Evolutionary conservation across 2,797 vertebrate species (phyloP).

Genomic region (Sebastes hubbsi): DNA sequence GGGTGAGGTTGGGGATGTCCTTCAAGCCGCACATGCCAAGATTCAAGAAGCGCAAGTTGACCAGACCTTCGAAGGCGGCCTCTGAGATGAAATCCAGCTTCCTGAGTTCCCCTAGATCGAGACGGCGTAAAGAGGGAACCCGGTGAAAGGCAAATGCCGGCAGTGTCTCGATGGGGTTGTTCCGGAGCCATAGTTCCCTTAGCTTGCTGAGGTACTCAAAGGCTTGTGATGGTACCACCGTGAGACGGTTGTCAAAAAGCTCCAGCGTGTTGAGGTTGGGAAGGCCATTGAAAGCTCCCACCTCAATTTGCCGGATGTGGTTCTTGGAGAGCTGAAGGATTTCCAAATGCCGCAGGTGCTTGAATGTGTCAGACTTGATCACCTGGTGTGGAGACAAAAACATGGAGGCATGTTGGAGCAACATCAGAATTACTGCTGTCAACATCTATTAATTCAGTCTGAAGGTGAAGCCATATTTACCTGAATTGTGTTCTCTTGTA

Average conservation of each 20-base stretch:
- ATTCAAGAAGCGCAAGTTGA: constrained; percentile 95
- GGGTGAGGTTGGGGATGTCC: constrained; percentile 95
- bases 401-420: constrained; percentile 32
- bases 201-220: constrained; percentile 98
- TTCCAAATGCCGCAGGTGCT: constrained; percentile 95
- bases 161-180: constrained; percentile 98
- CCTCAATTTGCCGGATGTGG: constrained; percentile 94
- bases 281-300: constrained; percentile 96
- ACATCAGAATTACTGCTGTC: constrained; percentile 36
- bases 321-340: constrained; percentile 98
- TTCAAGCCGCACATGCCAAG: constrained; percentile 97
- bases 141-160: constrained; percentile 96
- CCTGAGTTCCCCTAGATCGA: constrained; percentile 95
- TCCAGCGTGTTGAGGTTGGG: constrained; percentile 97
- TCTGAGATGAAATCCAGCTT: constrained; percentile 96
- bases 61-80: constrained; percentile 93
- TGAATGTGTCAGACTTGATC: constrained; percentile 97
- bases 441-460: background rate
- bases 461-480: constrained; percentile 62
- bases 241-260: constrained; percentile 96
- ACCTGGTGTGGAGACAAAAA: constrained; percentile 75
- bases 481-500: constrained; percentile 97
- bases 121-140: constrained; percentile 91
- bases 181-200: constrained; percentile 94
- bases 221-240: constrained; percentile 93